Base-by-base conservation (phyloP, 2,797 vertebrate species). In the Hemitrygon akajei region DNA sequence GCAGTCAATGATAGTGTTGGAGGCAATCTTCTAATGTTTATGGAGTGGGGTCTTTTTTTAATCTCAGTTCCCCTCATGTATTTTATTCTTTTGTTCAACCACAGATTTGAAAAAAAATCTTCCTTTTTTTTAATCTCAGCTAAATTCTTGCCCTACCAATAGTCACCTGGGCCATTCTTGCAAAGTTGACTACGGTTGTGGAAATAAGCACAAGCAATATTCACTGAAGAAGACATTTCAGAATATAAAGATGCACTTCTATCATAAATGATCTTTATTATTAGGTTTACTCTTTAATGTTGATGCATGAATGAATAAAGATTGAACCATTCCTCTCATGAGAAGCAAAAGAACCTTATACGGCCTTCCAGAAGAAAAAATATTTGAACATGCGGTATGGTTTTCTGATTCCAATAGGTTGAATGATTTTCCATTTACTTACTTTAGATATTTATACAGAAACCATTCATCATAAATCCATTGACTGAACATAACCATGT, bases 351-450 rank as follows among this genome's bases (percentile, higher is more conserved):
- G n/a, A 30, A 34, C n/a, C 60, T 66, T 89, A 37, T 18, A 22
- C n/a, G 66, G 86, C 60, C 18, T 89, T 66, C n/a, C 0, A 27
- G 71, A 73, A 20, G 22, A 47, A 12, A 89, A 89, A 69, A 37
- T 3, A 69, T n/a, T 27, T 60, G 30, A 89, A 7, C 86, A 66
- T 11, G 37, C 69, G 86, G 34, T 69, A 34, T 37, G 86, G 22
- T 89, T 66, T 69, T 89, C 86, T 37, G 34, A 69, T 27, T 69
- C n/a, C 86, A 66, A 89, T 37, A 37, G 86, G 89, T 89, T 10
- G 60, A 63, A 89, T 37, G 63, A 89, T 89, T 89, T 89, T 89
- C 86, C n/a, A 66, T 89, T 89, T 34, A 22, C 63, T 89, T 37
- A 30, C 60, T 16, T 69, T 69, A 18, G 0, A 37, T 60, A 89